Base-by-base conservation (phyloP, 2,113 vertebrate species). In the Bagarius yarrelli region DNA sequence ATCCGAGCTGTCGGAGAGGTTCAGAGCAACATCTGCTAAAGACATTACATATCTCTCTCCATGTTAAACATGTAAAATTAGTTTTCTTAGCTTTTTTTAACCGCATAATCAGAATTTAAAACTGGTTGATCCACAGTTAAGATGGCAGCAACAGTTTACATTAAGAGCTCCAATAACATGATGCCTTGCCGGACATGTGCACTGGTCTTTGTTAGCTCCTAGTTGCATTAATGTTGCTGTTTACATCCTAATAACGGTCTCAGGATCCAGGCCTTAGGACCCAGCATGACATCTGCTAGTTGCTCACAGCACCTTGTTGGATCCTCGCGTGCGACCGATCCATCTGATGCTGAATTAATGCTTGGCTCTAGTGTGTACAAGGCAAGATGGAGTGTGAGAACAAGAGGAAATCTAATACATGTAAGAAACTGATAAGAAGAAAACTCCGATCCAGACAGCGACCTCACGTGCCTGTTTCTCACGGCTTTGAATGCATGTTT, bases 261-360 rank as follows among this genome's bases (percentile, higher is more conserved):
- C 27, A 30, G 40, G 36, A 36, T 79, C 40, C 73, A 71, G 78
- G 83, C 86, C 71, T 83, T 85, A 85, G 82, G 86, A 86, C 82
- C 86, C 85, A 83, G 82, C 66, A 57, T 59, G 56, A 53, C 71
- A 61, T 70, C 57, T 56, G 21, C 56, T 52, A 52, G 19, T 23
- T 56, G 74, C 64, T 83, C 74, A 59, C 23, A 47, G 66, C 72
- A 61, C 67, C 78, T 82, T 44, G 71, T 71, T 53, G 72, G 71
- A 81, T 83, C 78, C 78, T 86, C 34, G 86, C 85, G 87, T 88
- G 87, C 80, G 79, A 86, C 86, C 70, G 63, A 83, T 75, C 75
- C 83, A 83, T 85, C 83, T 64, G 50, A 69, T 79, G 18, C 76
- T 74, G 86, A 84, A 78, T 80, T 85, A 89, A 53, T 74, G 74